These are phyloP conservation scores for Nycteola revayana DNA, from an alignment of 2,888 invertebrate species.

Conservation along the genomic window DNA sequence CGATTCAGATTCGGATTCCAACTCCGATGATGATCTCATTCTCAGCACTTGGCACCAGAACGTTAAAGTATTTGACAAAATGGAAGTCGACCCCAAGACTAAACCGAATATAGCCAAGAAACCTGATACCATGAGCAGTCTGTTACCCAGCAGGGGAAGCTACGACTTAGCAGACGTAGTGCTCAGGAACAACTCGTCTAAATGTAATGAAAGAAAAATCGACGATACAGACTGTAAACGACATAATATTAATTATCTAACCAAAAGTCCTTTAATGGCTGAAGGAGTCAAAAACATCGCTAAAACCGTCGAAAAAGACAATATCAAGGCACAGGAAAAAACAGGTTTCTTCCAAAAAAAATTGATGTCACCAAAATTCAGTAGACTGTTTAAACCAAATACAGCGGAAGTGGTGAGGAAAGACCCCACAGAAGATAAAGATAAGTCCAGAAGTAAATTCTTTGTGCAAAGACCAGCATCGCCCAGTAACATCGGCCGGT, in stretches of 20 bases:
- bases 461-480: slow-evolving; percentile 65
- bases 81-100: slow-evolving; percentile 46
- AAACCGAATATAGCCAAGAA: slow-evolving; percentile 47
- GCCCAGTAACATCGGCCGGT: slow-evolving; percentile 44
- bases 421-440: slow-evolving; percentile 47
- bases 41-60: slow-evolving; percentile 43
- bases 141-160: slow-evolving; percentile 51
- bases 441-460: slow-evolving; percentile 69
- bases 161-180: slow-evolving; percentile 57
- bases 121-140: slow-evolving; percentile 39
- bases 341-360: slow-evolving; percentile 63
- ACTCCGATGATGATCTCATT: slow-evolving; percentile 31
- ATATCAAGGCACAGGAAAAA: slow-evolving; percentile 46
- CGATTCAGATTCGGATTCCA: slow-evolving; percentile 32
- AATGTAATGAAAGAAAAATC: slow-evolving; percentile 43
- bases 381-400: slow-evolving; percentile 64
- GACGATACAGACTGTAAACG: slow-evolving; percentile 51
- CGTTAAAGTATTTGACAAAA: slow-evolving; percentile 39
- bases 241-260: slow-evolving; percentile 56
- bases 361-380: slow-evolving; percentile 68
- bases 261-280: slow-evolving; percentile 46
- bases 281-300: slow-evolving; percentile 51
- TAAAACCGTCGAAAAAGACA: slow-evolving; percentile 38
- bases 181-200: slow-evolving; percentile 39
- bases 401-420: slow-evolving; percentile 47